Conservation (phyloP, 2,113 vertebrate genomes). For the Hiodon alosoides region DNA sequence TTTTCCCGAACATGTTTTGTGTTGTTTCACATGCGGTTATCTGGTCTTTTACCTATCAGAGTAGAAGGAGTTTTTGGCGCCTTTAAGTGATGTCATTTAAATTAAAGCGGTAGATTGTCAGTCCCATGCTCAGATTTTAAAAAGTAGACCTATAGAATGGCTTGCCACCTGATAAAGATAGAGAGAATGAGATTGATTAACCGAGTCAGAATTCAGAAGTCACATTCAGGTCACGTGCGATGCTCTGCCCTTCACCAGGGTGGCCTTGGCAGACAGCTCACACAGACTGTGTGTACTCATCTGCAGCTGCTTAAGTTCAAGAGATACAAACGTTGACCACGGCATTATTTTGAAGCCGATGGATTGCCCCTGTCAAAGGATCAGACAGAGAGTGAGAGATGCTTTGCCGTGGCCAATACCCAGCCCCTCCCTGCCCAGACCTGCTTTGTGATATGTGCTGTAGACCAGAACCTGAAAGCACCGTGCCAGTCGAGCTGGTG, state of each 20-base stretch:
- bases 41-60: too few relatives aligned
- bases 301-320: too few relatives aligned
- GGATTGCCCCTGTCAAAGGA: too few relatives aligned
- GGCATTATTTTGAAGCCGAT: too few relatives aligned
- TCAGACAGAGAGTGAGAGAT: too few relatives aligned
- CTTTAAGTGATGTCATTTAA: neutral
- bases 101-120: conserved; percentile 15
- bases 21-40: too few relatives aligned
- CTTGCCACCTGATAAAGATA: conserved; percentile 3
- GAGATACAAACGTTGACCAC: too few relatives aligned
- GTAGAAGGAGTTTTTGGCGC: neutral
- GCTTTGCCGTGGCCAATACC: too few relatives aligned
- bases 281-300: too few relatives aligned
- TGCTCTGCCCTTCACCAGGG: neutral
- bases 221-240: neutral
- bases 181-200: neutral
- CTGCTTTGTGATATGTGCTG: conserved; percentile 11
- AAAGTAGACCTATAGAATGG: conserved; percentile 9
- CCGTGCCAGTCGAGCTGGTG: conserved; percentile 6
- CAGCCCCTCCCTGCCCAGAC: neutral
- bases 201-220: neutral
- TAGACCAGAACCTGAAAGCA: neutral
- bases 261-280: too few relatives aligned
- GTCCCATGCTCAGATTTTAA: neutral
- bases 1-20: neutral